Conservation (phyloP, 2,113 vertebrate genomes). For the Sciurus niger region DNA sequence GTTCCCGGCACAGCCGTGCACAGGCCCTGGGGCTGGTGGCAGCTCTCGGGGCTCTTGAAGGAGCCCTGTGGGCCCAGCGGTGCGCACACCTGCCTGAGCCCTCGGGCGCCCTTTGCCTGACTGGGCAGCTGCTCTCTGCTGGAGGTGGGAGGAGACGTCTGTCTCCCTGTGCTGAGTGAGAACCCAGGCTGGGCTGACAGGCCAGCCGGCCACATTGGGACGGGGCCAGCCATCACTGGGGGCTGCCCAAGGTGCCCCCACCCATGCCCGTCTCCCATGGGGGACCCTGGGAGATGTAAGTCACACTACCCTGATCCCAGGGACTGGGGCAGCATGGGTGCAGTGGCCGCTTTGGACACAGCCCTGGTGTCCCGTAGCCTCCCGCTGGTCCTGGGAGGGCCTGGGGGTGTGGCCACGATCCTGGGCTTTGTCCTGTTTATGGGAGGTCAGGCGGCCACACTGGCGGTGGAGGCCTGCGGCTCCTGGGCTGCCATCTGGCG, state of each 20-base stretch:
- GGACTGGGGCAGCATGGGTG: background rate
- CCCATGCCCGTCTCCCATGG: background rate
- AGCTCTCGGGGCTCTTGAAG: background rate
- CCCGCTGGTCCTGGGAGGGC: constrained; percentile 22
- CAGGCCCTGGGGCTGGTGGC: background rate
- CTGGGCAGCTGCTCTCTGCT: background rate
- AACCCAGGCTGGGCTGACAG: background rate
- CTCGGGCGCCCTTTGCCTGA: background rate
- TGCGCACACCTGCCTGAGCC: background rate
- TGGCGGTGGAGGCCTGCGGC: constrained; percentile 82
- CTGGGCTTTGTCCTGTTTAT: constrained; percentile 78
- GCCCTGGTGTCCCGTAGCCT: constrained; percentile 54
- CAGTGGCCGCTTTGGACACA: background rate
- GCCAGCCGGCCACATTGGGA: background rate
- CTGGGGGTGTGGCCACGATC: constrained; percentile 50
- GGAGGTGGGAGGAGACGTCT: background rate
- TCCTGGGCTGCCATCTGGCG: constrained; percentile 93
- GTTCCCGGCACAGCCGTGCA: accelerated
- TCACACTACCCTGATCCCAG: background rate
- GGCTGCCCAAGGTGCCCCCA: background rate
- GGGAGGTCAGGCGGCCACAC: constrained; percentile 89
- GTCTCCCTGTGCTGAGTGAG: background rate
- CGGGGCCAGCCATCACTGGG: background rate
- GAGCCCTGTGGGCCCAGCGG: background rate
- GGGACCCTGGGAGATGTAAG: background rate